Conservation (phyloP, 2,113 vertebrate species). For the Circaetus cinerascens region DNA sequence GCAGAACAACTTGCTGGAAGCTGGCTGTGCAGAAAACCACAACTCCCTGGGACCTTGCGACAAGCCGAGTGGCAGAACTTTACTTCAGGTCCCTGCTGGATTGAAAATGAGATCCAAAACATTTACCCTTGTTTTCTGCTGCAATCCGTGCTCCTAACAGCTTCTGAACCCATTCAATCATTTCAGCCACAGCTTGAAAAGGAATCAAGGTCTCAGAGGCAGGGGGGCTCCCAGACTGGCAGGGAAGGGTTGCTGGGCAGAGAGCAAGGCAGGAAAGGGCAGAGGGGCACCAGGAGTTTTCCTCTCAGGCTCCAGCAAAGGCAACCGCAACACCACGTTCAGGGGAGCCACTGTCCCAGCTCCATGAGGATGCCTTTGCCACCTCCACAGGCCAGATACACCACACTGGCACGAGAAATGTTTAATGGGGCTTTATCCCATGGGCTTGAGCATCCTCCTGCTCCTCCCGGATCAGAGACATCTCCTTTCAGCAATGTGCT, state of each 20-base stretch:
- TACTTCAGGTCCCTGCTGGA: neutral
- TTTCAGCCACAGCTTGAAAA: neutral
- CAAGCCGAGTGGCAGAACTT: neutral
- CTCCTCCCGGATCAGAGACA: neutral
- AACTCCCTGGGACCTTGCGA: neutral
- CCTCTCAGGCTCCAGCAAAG: neutral
- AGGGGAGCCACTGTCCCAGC: neutral
- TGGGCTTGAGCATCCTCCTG: neutral
- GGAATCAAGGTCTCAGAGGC: neutral
- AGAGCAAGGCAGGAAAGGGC: neutral
- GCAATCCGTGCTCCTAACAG: neutral
- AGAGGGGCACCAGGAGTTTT: fast-evolving
- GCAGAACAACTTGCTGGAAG: neutral
- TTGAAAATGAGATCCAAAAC: neutral
- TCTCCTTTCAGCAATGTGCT: neutral
- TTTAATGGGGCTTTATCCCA: neutral
- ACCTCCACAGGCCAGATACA: neutral
- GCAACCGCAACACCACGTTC: neutral
- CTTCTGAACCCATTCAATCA: neutral
- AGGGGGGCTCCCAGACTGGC: neutral
- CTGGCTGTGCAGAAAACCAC: neutral
- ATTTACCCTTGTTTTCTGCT: neutral
- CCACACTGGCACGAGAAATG: neutral
- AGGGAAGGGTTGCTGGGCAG: no score
- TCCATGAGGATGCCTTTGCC: neutral